Base-by-base conservation (phyloP, 1,140 invertebrate genomes). In the Hylaeus anthracinus region DNA sequence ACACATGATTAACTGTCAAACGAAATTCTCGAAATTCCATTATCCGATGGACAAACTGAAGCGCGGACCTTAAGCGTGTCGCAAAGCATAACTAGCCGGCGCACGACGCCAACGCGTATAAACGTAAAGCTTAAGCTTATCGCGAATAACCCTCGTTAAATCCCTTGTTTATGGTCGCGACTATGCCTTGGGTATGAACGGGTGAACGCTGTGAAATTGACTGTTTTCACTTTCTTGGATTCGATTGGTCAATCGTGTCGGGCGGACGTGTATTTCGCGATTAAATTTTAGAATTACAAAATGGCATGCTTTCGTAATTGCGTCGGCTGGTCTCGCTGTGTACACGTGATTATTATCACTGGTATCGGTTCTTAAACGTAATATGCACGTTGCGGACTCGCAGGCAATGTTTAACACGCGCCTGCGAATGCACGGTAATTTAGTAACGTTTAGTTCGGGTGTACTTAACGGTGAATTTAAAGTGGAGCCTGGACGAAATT, bases 91-190 rank as follows among this genome's bases (percentile, higher is more conserved):
- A 81, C 66, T 69, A 69, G 56, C 26, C 4, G 10, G 1, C 8
- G 0, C 61, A 51, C 53, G n/a, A 41, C 45, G 39, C 8, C 15
- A 39, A 14, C 53, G 39, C 41, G 48, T 55, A 74, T 76, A 45
- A 69, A 61, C 72, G 41, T 82, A 79, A 86, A 83, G 69, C 64
- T 80, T 12, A 37, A 73, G 72, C 64, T 86, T 86, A 81, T 86
- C 81, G 84, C 72, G 45, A 66, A 60, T 58, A 83, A 83, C 70
- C 41, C 51, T 83, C 76, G 64, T 77, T 83, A 86, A 82, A 81
- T 83, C 83, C 86, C 77, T 80, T 74, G 61, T 77, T 86, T 83
- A 83, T 86, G 55, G 72, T 51, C 48, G 37, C 64, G 14, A 45
- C 69, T 66, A 76, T 79, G 60, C 63, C 63, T 37, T 37, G 26